Percentiles rank a stretch among this genome's conserved stretches.
These are phyloP conservation scores for Mellivora capensis DNA, from an alignment of 2,113 vertebrate species.

Conservation along the genomic window DNA sequence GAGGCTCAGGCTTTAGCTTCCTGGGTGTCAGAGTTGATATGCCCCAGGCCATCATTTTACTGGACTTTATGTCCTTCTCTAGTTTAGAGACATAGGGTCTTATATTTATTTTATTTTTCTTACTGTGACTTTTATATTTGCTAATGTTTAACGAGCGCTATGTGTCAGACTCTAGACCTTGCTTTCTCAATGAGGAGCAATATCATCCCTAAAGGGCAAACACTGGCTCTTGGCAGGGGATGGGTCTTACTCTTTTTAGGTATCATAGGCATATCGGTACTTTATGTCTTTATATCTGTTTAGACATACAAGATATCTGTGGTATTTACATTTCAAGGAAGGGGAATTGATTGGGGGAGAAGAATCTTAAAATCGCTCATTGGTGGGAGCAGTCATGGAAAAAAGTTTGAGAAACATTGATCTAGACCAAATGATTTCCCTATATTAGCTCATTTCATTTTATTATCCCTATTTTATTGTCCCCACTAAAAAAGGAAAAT, in stretches of 20 bases:
- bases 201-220: background rate
- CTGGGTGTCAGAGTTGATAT: background rate
- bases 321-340: background rate
- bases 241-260: background rate
- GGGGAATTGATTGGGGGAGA: background rate
- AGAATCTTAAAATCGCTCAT: background rate
- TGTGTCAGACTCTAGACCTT: background rate
- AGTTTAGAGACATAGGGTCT: background rate
- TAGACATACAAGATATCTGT: background rate
- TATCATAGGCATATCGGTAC: background rate
- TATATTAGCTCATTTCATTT: conserved; percentile 22
- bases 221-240: background rate
- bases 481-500: background rate
- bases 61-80: background rate
- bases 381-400: background rate
- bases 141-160: background rate
- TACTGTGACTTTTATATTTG: background rate
- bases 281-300: background rate
- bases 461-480: background rate
- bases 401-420: background rate
- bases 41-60: background rate
- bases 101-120: background rate
- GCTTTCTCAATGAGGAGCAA: background rate
- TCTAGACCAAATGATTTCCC: background rate
- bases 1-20: background rate